A percentile compares a stretch with the other conserved stretches of the same genome.
Conservation (phyloP, 2,113 vertebrate genomes). For the Peromyscus californicus region DNA sequence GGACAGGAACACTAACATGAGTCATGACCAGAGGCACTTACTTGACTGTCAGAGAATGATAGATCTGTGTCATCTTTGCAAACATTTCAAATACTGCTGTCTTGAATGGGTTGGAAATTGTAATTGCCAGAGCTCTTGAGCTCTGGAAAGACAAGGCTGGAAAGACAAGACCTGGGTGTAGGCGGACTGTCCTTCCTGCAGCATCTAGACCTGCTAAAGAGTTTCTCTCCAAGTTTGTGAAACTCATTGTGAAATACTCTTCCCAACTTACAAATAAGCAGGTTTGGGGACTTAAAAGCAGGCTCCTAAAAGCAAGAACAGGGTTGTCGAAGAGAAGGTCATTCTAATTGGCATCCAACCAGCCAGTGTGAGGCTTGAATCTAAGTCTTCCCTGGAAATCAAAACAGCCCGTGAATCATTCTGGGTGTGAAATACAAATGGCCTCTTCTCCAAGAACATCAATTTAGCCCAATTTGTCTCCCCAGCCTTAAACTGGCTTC, state of each 20-base stretch:
- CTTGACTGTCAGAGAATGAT: neutral
- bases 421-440: neutral
- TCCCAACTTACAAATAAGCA: neutral
- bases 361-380: neutral
- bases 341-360: neutral
- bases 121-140: neutral
- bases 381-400: neutral
- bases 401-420: slow-evolving; percentile 28
- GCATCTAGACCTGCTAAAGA: neutral
- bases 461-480: slow-evolving; percentile 11
- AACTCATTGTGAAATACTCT: slow-evolving; percentile 20
- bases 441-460: neutral
- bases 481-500: slow-evolving; percentile 6
- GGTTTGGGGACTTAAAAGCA: neutral
- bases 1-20: neutral
- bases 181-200: neutral
- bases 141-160: neutral
- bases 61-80: neutral
- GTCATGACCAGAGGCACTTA: neutral
- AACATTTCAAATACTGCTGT: slow-evolving; percentile 6
- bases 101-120: neutral
- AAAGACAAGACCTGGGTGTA: neutral
- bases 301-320: neutral
- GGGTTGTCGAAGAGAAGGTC: neutral
- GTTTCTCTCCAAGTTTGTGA: neutral